These are phyloP conservation scores for Drosophila pruinosa DNA, from an alignment of 1,140 invertebrate genomes.

Conservation along the genomic window DNA sequence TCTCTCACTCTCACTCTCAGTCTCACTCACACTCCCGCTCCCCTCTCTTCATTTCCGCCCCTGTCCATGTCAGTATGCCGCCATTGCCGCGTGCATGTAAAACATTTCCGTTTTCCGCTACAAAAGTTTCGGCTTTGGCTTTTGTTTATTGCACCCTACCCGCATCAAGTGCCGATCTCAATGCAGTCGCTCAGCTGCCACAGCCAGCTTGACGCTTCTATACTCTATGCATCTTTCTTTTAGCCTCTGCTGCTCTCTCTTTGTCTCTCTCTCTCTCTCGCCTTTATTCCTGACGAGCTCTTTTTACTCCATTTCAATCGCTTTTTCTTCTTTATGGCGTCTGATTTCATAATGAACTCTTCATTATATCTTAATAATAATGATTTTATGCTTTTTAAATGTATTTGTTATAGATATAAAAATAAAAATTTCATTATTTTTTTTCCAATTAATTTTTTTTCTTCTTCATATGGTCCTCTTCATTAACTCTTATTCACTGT, in stretches of 20 bases:
- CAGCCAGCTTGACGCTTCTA: background rate
- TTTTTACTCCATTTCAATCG: too few relatives aligned
- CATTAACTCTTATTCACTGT: too few relatives aligned
- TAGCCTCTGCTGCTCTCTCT: background rate
- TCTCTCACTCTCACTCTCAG: background rate
- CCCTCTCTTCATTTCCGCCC: background rate
- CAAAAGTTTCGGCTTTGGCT: slow-evolving; percentile 71
- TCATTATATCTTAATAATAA: too few relatives aligned
- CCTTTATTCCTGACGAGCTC: too few relatives aligned
- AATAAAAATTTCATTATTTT: too few relatives aligned
- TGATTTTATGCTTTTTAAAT: too few relatives aligned
- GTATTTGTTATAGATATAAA: too few relatives aligned
- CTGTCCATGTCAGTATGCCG: background rate
- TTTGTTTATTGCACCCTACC: slow-evolving; percentile 50
- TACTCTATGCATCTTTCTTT: background rate
- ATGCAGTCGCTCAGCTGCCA: background rate
- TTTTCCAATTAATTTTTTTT: too few relatives aligned
- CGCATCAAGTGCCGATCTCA: slow-evolving; percentile 1
- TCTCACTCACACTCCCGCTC: background rate
- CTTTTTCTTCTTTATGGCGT: too few relatives aligned
- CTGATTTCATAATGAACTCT: too few relatives aligned
- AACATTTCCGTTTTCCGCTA: slow-evolving; percentile 79
- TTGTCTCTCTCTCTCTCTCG: background rate
- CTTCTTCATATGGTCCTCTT: too few relatives aligned
- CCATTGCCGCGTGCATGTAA: slow-evolving; percentile 62